phyloP scores from a whole-genome alignment of 2,888 invertebrate genomes.

The Dasysyrphus tricinctus region DNA sequence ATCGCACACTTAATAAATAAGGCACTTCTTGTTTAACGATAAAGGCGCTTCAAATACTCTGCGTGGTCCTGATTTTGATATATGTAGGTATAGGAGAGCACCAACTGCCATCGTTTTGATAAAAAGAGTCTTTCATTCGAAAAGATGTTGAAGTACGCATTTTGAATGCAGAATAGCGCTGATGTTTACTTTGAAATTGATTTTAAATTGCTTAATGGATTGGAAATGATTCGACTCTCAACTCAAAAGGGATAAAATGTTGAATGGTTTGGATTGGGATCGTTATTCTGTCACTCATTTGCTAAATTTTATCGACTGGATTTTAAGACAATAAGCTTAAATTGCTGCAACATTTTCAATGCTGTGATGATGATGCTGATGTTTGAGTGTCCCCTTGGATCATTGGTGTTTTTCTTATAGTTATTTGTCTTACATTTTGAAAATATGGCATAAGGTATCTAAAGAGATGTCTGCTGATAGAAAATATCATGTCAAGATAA shows the following conservation, averaged over 20 bases:
- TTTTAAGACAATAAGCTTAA: slow-evolving; percentile 30
- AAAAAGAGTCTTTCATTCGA: slow-evolving; percentile 17
- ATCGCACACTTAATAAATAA: not conserved
- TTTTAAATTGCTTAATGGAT: slow-evolving; percentile 68
- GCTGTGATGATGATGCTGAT: not conserved
- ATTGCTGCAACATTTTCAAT: slow-evolving; percentile 22
- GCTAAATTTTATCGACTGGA: slow-evolving; percentile 29
- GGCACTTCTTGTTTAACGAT: not conserved
- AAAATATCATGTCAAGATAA: slow-evolving; percentile 10
- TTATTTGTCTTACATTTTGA: not conserved
- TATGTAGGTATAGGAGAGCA: too few species aligned
- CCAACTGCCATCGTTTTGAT: not conserved
- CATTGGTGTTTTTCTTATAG: not conserved
- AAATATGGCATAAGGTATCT: not conserved
- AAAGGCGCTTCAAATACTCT: not conserved
- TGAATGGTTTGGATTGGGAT: slow-evolving; percentile 21
- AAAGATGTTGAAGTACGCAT: slow-evolving; percentile 34
- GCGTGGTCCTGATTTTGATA: not conserved
- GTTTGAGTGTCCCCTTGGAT: not conserved
- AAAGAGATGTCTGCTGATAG: not conserved
- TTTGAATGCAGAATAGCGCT: slow-evolving; percentile 49
- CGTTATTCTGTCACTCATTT: slow-evolving; percentile 7
- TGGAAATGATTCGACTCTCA: slow-evolving; percentile 43
- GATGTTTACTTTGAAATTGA: slow-evolving; percentile 49
- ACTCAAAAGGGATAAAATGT: slow-evolving; percentile 13